Base-by-base conservation (phyloP, 2,113 vertebrate genomes). In the Scalopus aquaticus region DNA sequence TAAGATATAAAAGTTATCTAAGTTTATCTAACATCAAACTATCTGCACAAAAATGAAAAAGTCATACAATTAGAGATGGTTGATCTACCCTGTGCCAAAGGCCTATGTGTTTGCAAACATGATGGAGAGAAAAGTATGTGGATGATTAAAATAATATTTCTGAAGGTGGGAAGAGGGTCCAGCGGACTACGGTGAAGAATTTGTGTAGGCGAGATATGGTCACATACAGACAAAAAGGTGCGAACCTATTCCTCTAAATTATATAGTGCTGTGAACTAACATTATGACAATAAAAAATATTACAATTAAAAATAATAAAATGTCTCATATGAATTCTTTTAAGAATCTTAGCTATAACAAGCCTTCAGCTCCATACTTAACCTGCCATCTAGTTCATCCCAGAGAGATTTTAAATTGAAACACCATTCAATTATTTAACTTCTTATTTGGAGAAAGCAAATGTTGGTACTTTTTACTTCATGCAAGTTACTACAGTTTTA, bases 401-500 rank as follows among this genome's bases (percentile, higher is more conserved):
- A 82, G 17, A 82, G 20, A 81, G n/a, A 82, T 26, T 72, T 65
- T 70, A 94, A 73, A 4, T 65, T 69, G 46, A 89, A 79, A 9
- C 3, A 74, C 2, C 69, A 9, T 54, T 83, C 44, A 65, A 58
- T 64, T 54, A 70, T 54, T 32, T 56, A 56, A 85, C 8, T n/a
- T 93, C 70, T 79, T 49, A 86, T 78, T 24, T 96, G n/a, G 20
- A 94, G 30, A 83, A 93, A 93, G 56, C 73, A 37, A n/a, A 73
- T 49, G n/a, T 62, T 78, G 46, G 6, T 12, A 7, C 9, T 6
- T 79, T 73, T 77, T 90, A 46, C 32, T 62, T 92, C 44, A 83
- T 37, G 51, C 2, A 79, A 35, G 20, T 67, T 74, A 90, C 24
- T 76, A 10, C 73, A 19, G 62, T 6, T 79, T 93, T 88, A 77